These are phyloP conservation scores for Hippoglossus hippoglossus DNA, from an alignment of 2,797 vertebrate genomes.

Conservation along the genomic window DNA sequence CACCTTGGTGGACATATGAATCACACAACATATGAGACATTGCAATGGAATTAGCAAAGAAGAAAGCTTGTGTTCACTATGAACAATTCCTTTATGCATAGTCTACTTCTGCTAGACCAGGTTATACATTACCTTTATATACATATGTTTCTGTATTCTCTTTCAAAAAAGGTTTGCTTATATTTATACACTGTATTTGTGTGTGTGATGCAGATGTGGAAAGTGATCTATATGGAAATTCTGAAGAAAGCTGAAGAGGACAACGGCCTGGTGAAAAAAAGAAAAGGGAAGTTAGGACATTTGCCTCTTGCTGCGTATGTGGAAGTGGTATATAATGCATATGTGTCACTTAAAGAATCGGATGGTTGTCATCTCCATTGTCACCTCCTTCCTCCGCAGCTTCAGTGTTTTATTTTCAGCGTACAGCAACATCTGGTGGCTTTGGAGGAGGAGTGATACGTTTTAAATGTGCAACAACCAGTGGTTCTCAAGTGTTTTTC, in stretches of 20 bases:
- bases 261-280: not conserved
- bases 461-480: not conserved
- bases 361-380: not conserved
- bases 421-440: conserved; percentile 9
- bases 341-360: not conserved
- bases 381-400: not conserved
- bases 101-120: not conserved
- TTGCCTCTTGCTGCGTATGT: not conserved
- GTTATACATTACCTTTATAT: not conserved
- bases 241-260: conserved; percentile 17
- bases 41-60: no score
- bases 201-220: conserved; percentile 14
- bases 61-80: not conserved
- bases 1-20: no score
- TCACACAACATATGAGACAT: no score
- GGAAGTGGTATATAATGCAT: not conserved
- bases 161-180: no score
- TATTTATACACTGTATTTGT: not conserved
- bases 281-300: not conserved
- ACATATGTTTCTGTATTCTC: not conserved
- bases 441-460: not conserved
- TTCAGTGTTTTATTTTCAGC: not conserved
- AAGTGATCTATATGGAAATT: not conserved
- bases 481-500: not conserved
- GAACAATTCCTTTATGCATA: not conserved